Evolutionary conservation across 2,888 invertebrate genomes (phyloP), one percentile per base, ranked within the genome.

Genomic region (Patella ulyssiponensis): DNA sequence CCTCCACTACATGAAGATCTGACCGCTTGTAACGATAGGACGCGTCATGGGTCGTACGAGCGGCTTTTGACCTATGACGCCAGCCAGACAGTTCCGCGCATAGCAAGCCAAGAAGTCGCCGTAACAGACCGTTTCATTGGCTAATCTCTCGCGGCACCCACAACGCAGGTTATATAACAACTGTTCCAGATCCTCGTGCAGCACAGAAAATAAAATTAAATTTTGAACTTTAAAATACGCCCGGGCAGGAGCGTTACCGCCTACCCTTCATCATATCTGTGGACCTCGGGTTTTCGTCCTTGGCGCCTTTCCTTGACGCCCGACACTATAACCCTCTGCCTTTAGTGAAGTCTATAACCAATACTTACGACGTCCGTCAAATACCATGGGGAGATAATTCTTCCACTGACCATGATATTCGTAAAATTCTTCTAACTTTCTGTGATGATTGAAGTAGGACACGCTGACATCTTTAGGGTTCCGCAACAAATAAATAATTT

Each of bases 391-490:
- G 15, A 77, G 69, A n/a, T 74, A 77, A 23, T 71, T 71, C 15
- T 44, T 53, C 73, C 73, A 77, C 27, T 70, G 69, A 7, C 77
- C 77, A n/a, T 51, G 17, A 58, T 77, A 77, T 17, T 73, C 33
- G 27, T 77, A 77, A 52, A 69, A 54, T 17, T 54, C 71, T n/a
- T 17, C 23, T 27, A 54, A 20, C 23, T 73, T 69, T 14, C 17
- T 69, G 15, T 69, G 69, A 58, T 79, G 79, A 64, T 77, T 52
- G 52, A 69, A 77, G 54, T 74, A 77, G 2, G 77, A 77, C 27
- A 77, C 77, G 9, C 53, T 69, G n/a, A 74, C 69, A 56, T 77
- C 77, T 69, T 77, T 77, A 17, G 77, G 77, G 23, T 77, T 77
- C 44, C 77, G 27, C 14, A 74, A 72, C 0, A 77, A 51, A n/a